Base-by-base conservation (phyloP, 2,888 invertebrate species). In the Eupithecia centaureata region DNA sequence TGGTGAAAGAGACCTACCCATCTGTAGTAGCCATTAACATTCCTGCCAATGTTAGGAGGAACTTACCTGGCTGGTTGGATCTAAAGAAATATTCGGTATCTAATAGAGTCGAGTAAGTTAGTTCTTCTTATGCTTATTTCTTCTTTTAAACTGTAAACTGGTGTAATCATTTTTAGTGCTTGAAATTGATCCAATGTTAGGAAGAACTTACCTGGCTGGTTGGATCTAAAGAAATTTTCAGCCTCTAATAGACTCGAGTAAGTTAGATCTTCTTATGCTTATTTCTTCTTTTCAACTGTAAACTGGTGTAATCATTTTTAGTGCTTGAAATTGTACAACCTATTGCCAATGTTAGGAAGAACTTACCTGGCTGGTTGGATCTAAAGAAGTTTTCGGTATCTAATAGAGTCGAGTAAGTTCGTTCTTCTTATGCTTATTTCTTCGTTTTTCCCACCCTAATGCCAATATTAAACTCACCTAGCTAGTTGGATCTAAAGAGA, bases 21-120 rank as follows among this genome's bases (percentile, higher is more conserved):
- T 5, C 12, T 25, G 28, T 56, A 0, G 15, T 25, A 13, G 5
- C 54, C 1, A 15, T 56, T 7, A 56, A 28, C n/a, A n/a, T 56
- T 30, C 54, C 54, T 2, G 8, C 30, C 10, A 30, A 56, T 28
- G n/a, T n/a, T 0, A 28, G 30, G 28, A 56, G n/a, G 10, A n/a
- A n/a, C 3, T n/a, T 56, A 56, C 54, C 54, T 1, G n/a, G 28
- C 5, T 56, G 54, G 54, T 56, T 56, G 30, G 54, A 56, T 28
- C n/a, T 56, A 3, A 47, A 18, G 22, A 27, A 10, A 56, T 10
- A 1, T 28, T 1, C 15, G 15, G 54, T 15, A 30, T 5, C 30
- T 27, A 8, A 28, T 30, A 56, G 30, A 28, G 3, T 28, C 2
- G 10, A n/a, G 54, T 56, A 56, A 56, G 54, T 47, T 47, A 1